phyloP scores from a whole-genome alignment of 2,113 vertebrate species.

The Phalacrocorax carbo region DNA sequence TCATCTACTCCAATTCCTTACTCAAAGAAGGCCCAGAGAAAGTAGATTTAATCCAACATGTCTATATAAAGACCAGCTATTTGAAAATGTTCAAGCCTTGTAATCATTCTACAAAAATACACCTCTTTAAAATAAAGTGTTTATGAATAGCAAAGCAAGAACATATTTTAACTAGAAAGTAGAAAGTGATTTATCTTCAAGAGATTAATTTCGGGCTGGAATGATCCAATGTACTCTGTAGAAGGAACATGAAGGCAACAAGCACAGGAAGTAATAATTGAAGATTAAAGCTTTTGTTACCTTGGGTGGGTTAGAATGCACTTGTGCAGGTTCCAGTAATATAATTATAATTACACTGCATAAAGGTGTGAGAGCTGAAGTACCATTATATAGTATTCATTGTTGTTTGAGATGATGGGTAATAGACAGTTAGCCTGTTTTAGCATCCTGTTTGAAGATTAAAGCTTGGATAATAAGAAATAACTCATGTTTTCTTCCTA shows the following conservation, averaged over 20 bases:
- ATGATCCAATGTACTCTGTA: neutral
- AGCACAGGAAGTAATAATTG: neutral
- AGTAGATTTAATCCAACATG: neutral
- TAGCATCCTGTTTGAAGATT: constrained; percentile 26
- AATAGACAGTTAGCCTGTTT: neutral
- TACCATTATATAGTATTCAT: neutral
- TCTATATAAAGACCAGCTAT: neutral
- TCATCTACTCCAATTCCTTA: neutral
- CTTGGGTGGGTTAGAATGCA: neutral
- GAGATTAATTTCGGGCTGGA: constrained; percentile 15
- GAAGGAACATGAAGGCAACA: constrained; percentile 8
- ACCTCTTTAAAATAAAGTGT: neutral
- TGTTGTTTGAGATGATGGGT: neutral
- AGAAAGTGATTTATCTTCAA: neutral
- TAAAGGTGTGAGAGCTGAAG: constrained; percentile 8
- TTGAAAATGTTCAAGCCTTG: neutral
- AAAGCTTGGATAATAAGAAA: constrained; percentile 9
- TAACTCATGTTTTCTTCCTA: neutral
- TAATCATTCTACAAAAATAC: neutral
- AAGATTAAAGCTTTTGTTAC: constrained; percentile 49
- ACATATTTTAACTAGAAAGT: neutral
- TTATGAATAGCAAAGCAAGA: neutral
- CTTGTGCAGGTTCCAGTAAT: constrained; percentile 14
- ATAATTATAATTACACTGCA: constrained; percentile 12
- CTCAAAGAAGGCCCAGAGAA: neutral